Percentiles rank a stretch among this genome's conserved stretches.
These are phyloP conservation scores for Oryzias sinensis DNA, from an alignment of 2,797 vertebrate species.

Conservation along the genomic window DNA sequence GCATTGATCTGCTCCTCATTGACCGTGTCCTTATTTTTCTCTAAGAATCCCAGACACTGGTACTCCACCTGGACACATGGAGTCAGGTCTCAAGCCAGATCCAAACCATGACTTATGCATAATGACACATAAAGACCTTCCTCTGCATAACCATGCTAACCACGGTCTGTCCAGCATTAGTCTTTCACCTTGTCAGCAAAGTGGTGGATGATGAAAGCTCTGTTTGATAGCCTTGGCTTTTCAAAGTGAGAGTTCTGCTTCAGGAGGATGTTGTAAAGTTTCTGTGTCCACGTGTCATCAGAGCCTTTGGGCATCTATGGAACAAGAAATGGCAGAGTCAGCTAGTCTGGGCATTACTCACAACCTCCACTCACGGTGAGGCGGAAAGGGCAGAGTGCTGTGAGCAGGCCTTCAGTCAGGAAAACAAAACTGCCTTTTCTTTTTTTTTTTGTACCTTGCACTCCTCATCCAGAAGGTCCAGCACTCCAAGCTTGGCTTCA, in stretches of 20 bases:
- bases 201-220: slow-evolving; percentile 94
- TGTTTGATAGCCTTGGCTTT: slow-evolving; percentile 94
- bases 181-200: slow-evolving; percentile 94
- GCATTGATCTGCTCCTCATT: slow-evolving; percentile 96
- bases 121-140: background rate
- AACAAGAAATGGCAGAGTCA: slow-evolving; percentile 64
- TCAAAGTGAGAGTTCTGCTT: slow-evolving; percentile 90
- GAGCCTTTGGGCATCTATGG: slow-evolving; percentile 96
- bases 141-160: slow-evolving; percentile 1
- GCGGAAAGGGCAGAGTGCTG: slow-evolving; percentile 19
- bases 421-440: background rate
- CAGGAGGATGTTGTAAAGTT: slow-evolving; percentile 91
- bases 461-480: slow-evolving; percentile 96
- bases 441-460: slow-evolving; percentile 82
- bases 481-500: slow-evolving; percentile 91
- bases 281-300: slow-evolving; percentile 95
- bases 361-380: slow-evolving; percentile 28
- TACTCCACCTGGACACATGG: slow-evolving; percentile 88
- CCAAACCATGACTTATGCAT: background rate
- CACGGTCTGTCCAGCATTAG: background rate
- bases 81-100: slow-evolving; percentile 20
- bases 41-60: slow-evolving; percentile 94
- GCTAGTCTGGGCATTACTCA: slow-evolving; percentile 62
- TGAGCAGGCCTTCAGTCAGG: background rate
- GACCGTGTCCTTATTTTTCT: slow-evolving; percentile 98